These are phyloP conservation scores for Agrypnus murinus DNA, from an alignment of 2,888 invertebrate genomes.

Conservation along the genomic window DNA sequence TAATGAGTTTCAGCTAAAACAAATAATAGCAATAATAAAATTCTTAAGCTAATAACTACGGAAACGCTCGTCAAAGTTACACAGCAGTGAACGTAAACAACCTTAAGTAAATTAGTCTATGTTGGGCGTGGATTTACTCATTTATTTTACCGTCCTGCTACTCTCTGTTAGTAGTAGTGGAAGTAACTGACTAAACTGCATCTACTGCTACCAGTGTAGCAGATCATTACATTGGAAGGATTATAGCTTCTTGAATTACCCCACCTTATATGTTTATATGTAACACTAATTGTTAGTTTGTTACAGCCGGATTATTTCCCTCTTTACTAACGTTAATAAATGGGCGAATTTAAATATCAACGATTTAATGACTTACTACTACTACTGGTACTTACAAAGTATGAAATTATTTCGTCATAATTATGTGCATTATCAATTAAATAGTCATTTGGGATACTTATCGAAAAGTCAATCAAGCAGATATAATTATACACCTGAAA, in stretches of 20 bases:
- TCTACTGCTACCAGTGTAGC: constrained; percentile 25
- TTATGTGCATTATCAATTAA: no score
- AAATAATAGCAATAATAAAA: constrained; percentile 45
- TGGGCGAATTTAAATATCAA: background rate
- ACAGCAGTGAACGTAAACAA: constrained; percentile 52
- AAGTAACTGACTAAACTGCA: constrained; percentile 30
- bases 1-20: constrained; percentile 42
- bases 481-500: no score
- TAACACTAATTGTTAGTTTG: constrained; percentile 24
- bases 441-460: no score
- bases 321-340: background rate
- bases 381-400: constrained; percentile 1
- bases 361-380: constrained; percentile 13
- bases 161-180: constrained; percentile 21
- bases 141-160: constrained; percentile 39
- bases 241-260: constrained; percentile 27
- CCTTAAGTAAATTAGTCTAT: constrained; percentile 55
- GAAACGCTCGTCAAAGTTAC: constrained; percentile 52
- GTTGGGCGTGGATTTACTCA: constrained; percentile 48
- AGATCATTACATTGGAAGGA: constrained; percentile 29
- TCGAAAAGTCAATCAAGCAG: no score
- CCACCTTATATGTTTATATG: constrained; percentile 24
- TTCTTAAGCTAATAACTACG: constrained; percentile 50
- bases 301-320: background rate
- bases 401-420: background rate